Conservation (phyloP, 2,113 vertebrate species). For the Paradoxurus hermaphroditus region DNA sequence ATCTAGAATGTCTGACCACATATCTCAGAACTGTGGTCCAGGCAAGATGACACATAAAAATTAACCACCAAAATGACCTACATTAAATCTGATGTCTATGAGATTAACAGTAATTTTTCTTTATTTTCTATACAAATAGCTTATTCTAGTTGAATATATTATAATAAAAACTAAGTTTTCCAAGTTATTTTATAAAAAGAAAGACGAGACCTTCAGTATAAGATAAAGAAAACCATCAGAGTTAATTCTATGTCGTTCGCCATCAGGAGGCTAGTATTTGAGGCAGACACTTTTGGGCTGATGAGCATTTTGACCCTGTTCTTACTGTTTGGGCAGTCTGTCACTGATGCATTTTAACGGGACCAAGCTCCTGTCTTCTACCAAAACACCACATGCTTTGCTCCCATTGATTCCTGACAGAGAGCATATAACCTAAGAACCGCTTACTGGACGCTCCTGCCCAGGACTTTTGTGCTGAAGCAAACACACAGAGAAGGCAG, state of each 20-base stretch:
- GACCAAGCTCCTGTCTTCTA: not conserved
- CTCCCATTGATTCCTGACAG: not conserved
- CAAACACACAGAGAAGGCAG: not conserved
- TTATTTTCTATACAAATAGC: not conserved
- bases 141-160: not conserved
- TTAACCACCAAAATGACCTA: not conserved
- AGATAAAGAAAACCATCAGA: not conserved
- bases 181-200: slow-evolving; percentile 18
- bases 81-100: not conserved
- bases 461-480: not conserved
- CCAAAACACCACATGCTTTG: not conserved
- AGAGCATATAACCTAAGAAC: not conserved
- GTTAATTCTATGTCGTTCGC: not conserved
- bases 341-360: not conserved
- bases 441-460: not conserved
- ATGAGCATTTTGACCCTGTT: not conserved
- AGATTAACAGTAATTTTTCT: not conserved
- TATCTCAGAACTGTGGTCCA: not conserved
- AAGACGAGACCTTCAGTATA: not conserved
- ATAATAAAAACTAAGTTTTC: not conserved
- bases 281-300: not conserved
- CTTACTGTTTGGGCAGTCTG: not conserved
- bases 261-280: not conserved
- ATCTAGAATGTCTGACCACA: not conserved
- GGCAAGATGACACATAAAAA: not conserved